phyloP scores from a whole-genome alignment of 2,888 invertebrate species.

The Dugesia japonica region DNA sequence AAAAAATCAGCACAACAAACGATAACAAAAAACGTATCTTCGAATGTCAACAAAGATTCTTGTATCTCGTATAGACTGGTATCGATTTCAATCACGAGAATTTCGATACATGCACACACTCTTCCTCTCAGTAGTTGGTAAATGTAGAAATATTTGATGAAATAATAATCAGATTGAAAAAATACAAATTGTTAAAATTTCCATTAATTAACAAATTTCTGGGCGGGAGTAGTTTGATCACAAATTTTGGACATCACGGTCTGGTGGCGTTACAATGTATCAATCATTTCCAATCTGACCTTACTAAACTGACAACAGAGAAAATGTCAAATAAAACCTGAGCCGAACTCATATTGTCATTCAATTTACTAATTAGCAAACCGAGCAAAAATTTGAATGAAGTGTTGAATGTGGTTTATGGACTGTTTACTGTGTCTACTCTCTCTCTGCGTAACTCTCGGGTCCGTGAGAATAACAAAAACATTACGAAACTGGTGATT shows the following conservation, averaged over 20 bases:
- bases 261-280: neutral
- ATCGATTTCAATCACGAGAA: no score
- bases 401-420: neutral
- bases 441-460: neutral
- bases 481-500: neutral
- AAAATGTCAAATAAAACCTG: neutral
- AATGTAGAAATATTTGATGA: no score
- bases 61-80: no score
- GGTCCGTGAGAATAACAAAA: neutral
- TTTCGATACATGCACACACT: no score
- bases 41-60: no score
- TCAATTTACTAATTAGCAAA: neutral
- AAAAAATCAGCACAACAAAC: no score
- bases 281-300: neutral
- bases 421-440: neutral
- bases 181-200: no score
- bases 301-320: neutral
- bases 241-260: slow-evolving; percentile 7
- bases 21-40: no score
- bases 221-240: neutral
- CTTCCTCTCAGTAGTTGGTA: no score
- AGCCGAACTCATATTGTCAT: neutral
- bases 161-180: no score
- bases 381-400: neutral
- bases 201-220: neutral